Conservation (phyloP, 2,113 vertebrate genomes). For the Rhineura floridana region DNA sequence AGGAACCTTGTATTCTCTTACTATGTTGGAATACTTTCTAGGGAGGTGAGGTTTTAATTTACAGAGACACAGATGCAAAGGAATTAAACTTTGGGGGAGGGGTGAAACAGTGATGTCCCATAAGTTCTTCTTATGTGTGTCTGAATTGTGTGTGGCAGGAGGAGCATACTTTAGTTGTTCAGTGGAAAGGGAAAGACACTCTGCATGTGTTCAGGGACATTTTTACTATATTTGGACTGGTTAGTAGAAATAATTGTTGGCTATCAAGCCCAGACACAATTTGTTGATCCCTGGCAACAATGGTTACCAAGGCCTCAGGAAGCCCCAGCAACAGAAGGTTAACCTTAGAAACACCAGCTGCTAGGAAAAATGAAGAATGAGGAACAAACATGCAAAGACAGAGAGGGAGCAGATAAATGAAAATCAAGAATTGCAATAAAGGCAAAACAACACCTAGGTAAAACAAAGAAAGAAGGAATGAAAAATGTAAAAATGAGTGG, state of each 20-base stretch:
- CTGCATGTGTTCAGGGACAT: neutral
- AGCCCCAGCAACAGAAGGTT: neutral
- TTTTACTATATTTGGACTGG: neutral
- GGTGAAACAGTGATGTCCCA: neutral
- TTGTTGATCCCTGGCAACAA: neutral
- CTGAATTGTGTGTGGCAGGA: neutral
- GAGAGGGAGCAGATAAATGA: neutral
- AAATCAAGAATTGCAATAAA: neutral
- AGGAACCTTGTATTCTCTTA: neutral
- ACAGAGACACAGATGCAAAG: neutral
- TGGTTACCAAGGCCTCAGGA: neutral
- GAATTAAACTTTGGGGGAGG: neutral
- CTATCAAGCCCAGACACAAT: neutral
- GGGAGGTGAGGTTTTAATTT: neutral
- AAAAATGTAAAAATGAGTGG: neutral
- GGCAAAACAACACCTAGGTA: neutral
- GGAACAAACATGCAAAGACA: neutral
- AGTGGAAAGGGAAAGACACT: neutral
- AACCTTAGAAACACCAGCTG: neutral
- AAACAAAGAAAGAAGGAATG: neutral
- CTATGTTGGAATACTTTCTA: neutral
- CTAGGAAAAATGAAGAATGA: neutral
- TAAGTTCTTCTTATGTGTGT: neutral
- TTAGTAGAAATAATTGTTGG: neutral
- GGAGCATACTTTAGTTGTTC: neutral